A percentile compares a stretch with the other conserved stretches of the same genome.
Conservation (phyloP, 2,797 vertebrate genomes). For the Intellagama lesueurii region DNA sequence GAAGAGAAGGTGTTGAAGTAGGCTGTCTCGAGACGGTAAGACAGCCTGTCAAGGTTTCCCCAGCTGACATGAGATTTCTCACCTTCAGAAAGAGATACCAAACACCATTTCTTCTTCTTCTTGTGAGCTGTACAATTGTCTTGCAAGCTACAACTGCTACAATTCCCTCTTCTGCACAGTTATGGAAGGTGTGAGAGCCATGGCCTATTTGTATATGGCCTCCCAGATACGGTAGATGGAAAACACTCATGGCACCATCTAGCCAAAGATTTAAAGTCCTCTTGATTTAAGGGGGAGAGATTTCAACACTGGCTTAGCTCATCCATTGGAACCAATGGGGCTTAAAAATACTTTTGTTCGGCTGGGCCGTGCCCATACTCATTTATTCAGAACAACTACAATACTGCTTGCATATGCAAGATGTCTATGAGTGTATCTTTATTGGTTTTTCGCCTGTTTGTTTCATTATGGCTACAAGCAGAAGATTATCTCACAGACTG, state of each 20-base stretch:
- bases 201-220: not conserved
- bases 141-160: too few species aligned
- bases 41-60: too few species aligned
- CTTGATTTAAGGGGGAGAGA: not conserved
- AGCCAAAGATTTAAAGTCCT: not conserved
- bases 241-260: not conserved
- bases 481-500: conserved; percentile 38
- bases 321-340: not conserved
- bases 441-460: conserved; percentile 16
- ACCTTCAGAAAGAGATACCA: too few species aligned
- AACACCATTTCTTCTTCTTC: too few species aligned
- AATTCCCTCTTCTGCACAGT: not conserved
- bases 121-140: too few species aligned
- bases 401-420: conserved; percentile 3
- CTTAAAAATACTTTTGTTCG: not conserved
- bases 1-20: not conserved
- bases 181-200: not conserved
- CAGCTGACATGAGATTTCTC: too few species aligned
- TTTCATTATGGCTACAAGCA: conserved; percentile 31
- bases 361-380: not conserved
- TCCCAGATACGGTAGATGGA: not conserved
- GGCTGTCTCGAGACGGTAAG: too few species aligned
- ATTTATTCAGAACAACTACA: conserved; percentile 40
- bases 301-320: not conserved
- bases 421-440: not conserved